phyloP scores from a whole-genome alignment of 2,113 vertebrate genomes.

The Choloepus hoffmanni region DNA sequence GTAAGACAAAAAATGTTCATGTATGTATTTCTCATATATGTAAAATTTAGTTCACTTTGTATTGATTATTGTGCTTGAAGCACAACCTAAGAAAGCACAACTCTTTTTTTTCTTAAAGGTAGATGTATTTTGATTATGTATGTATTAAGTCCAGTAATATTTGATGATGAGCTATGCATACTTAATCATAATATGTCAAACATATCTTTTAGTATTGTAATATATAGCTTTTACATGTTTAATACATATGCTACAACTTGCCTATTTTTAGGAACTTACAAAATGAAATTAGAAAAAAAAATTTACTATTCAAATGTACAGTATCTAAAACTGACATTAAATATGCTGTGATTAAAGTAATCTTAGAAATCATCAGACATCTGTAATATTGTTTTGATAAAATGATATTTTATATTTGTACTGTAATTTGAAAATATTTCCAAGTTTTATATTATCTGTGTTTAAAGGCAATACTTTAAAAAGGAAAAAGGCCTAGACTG shows the following conservation, averaged over 20 bases:
- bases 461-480: neutral
- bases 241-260: neutral
- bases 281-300: neutral
- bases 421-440: neutral
- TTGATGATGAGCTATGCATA: neutral
- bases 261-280: constrained; percentile 9
- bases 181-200: neutral
- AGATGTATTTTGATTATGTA: neutral
- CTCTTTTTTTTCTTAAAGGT: neutral
- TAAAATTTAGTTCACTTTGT: constrained; percentile 63
- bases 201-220: constrained; percentile 43
- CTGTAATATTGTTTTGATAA: neutral
- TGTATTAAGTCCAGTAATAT: constrained; percentile 39
- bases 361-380: neutral
- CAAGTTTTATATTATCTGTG: neutral
- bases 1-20: neutral
- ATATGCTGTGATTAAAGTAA: neutral
- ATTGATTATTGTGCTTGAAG: constrained; percentile 81
- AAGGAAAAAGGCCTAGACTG: neutral
- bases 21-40: neutral
- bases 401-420: neutral
- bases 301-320: neutral
- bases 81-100: constrained; percentile 7
- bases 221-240: constrained; percentile 42
- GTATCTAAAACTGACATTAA: neutral